Evolutionary conservation across 35 echinoderm and acorn worm genomes (phyloP).

Genomic region (Ptychodera flava): DNA sequence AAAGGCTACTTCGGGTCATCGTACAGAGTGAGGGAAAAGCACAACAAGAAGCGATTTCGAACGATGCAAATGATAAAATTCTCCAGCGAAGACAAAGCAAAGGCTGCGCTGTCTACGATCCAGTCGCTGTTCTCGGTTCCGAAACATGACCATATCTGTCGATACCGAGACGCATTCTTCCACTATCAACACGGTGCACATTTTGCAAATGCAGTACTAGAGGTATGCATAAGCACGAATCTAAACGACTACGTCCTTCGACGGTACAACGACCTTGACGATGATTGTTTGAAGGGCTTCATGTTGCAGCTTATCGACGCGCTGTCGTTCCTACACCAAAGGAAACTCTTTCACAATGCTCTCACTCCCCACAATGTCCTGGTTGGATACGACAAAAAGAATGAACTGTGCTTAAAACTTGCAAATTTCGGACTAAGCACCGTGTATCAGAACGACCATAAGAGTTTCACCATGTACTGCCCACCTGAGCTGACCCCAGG

Average conservation of each 20-base stretch:
- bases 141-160: conserved; percentile 65
- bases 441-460: not conserved
- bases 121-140: conserved; percentile 35
- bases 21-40: not conserved
- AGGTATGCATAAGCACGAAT: conserved; percentile 9
- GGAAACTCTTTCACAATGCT: conserved; percentile 60
- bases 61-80: not conserved
- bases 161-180: conserved; percentile 61
- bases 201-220: conserved; percentile 46
- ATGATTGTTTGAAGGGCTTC: conserved; percentile 59
- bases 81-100: conserved; percentile 33
- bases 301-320: conserved; percentile 64
- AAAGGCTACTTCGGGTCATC: conserved; percentile 5
- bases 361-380: conserved; percentile 71
- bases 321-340: conserved; percentile 55
- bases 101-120: conserved; percentile 29
- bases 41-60: not conserved
- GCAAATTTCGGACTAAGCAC: conserved; percentile 70
- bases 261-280: conserved; percentile 28
- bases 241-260: conserved; percentile 76
- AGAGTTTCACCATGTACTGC: not conserved
- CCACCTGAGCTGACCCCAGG: not conserved
- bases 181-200: conserved; percentile 38
- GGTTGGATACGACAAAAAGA: conserved; percentile 36
- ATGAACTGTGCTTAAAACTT: conserved; percentile 63